Evolutionary conservation across 2,797 vertebrate genomes (phyloP), one percentile per base, ranked within the genome.

Genomic region (Adrianichthys oophorus): DNA sequence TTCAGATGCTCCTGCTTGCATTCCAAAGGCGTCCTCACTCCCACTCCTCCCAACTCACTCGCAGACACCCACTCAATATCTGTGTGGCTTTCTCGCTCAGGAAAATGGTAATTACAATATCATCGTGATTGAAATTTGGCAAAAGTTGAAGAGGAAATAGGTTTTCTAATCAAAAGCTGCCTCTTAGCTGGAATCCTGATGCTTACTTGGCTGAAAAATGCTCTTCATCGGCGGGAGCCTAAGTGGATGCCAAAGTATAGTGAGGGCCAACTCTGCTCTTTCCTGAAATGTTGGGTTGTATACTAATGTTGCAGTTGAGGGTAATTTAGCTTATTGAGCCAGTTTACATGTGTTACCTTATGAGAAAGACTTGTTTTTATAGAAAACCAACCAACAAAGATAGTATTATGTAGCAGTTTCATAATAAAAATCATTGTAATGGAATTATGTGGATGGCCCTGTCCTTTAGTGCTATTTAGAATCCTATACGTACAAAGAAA

Each of bases 41-140:
- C 58, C 51, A 8, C 67, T 70, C 63, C 15, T 46, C 62, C 61
- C 49, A 17, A 43, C 48, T 67, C 60, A 18, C 72, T 61, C 16
- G 26, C 65, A 44, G 50, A 55, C 78, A 56, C 64, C 65, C 72
- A 67, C 78, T 69, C 73, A 50, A n/a, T 56, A 68, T 46, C 68
- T 66, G 65, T 54, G 56, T 69, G 43, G 26, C 70, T 62, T 54
- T 62, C 58, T 50, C 40, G 48, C 70, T 65, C 56, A 13, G 71
- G 57, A 85, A 82, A 78, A 74, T 83, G 74, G 77, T 90, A 87
- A 91, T 90, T 89, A 88, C 78, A 81, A 83, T 79, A 85, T 88
- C 77, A 80, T 80, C 78, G 60, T 85, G 86, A 90, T 88, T 86
- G 84, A 86, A 87, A 89, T 82, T 89, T 89, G 86, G 89, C 87